These are phyloP conservation scores for Palythoa grandiflora DNA, from an alignment of 92 coral and sea anemone genomes.

Conservation along the genomic window DNA sequence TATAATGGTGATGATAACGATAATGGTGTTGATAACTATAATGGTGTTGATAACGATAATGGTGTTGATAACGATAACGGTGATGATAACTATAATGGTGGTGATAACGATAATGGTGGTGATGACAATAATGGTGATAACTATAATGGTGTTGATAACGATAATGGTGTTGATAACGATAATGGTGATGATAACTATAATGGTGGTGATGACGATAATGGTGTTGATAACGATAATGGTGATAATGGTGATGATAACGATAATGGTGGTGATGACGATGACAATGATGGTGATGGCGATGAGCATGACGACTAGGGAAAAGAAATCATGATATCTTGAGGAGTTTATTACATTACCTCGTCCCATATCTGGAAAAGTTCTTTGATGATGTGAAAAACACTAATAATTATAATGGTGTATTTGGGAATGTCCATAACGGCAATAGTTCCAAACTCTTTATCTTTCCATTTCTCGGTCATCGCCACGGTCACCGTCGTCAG, in stretches of 20 bases:
- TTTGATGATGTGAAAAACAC: constrained; percentile 84
- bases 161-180: background rate
- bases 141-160: too few relatives aligned
- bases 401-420: constrained; percentile 81
- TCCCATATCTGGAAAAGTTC: constrained; percentile 95
- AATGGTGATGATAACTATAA: background rate
- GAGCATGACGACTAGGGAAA: background rate
- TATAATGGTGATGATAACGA: background rate
- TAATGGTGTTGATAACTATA: background rate
- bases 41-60: background rate
- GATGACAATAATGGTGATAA: background rate
- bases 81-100: background rate
- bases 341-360: constrained; percentile 57
- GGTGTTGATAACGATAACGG: background rate
- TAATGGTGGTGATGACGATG: background rate
- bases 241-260: background rate
- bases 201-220: background rate
- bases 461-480: constrained; percentile 47
- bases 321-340: background rate
- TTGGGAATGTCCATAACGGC: constrained; percentile 74
- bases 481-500: constrained; percentile 83
- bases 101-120: background rate
- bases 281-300: background rate
- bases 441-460: constrained; percentile 1
- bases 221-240: background rate